Evolutionary conservation across 2,888 invertebrate species (phyloP), one percentile per base, ranked within the genome.

Genomic region (Pseudococcus jackbeardsleyi): DNA sequence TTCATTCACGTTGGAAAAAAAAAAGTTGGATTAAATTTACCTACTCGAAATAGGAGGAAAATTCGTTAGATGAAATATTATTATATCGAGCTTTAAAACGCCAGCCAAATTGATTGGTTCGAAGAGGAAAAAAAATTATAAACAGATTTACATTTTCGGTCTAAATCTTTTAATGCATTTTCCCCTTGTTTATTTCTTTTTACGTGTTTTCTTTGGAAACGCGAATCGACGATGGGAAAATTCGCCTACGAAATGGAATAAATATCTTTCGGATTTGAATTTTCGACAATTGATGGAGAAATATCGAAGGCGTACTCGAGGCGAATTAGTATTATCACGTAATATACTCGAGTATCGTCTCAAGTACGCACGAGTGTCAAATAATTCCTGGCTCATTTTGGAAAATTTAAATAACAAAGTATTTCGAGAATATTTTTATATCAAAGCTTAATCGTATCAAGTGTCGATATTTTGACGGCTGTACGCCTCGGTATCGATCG

Each of bases 141-240:
- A 26, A 72, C 12, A 72, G 26, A 72, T 72, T 72, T 72, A 72
- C 33, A 72, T 72, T 72, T 72, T 72, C 9, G 26, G 22, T 72
- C 15, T 33, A 72, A 72, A 72, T 72, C 33, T 33, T 26, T 72
- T 72, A 72, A 72, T 72, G 68, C 68, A 72, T 72, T 72, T 64
- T 72, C 5, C 5, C 7, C 22, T 64, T 64, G 6, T 19, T 64
- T 64, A 7, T 5, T 64, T 64, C 19, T 64, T 22, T 64, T 9
- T 19, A 19, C 22, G 64, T 19, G 19, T 64, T 64, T 64, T 64
- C 50, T 50, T 15, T 50, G 17, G 50, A 33, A 33, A 33, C 26
- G 50, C 50, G 50, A 11, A 17, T 1, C 5, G 5, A 12, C 46
- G 46, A 46, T 33, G 26, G 26, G 3, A 46, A 46, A 46, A 46